Percentiles rank a stretch among this genome's conserved stretches.
These are phyloP conservation scores for Enteromius anoplus DNA, from an alignment of 2,797 vertebrate genomes.

Conservation along the genomic window DNA sequence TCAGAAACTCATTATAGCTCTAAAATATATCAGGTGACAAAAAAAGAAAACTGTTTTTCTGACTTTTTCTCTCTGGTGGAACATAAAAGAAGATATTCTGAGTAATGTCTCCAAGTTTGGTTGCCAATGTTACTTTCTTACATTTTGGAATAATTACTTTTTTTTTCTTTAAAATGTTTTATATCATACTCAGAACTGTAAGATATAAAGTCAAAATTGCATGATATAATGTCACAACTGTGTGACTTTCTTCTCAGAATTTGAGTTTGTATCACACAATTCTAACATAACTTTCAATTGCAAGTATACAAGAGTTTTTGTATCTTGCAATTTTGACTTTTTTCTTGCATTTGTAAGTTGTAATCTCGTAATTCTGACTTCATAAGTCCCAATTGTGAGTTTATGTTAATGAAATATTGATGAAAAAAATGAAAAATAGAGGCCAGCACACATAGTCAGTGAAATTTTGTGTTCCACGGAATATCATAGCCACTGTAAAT, in stretches of 20 bases:
- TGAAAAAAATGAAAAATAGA: background rate
- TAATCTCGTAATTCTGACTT: no score
- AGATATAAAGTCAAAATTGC: background rate
- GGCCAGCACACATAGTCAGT: background rate
- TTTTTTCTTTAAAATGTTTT: background rate
- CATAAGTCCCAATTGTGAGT: no score
- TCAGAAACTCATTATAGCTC: slow-evolving; percentile 16
- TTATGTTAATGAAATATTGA: background rate
- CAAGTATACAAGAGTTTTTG: background rate
- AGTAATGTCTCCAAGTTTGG: background rate
- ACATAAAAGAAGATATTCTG: background rate
- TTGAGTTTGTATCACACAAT: background rate
- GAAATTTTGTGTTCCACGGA: background rate
- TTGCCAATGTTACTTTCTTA: background rate
- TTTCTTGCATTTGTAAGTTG: no score
- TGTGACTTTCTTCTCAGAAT: no score
- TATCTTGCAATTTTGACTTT: no score
- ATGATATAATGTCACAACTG: no score
- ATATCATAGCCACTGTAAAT: background rate
- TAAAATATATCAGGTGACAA: slow-evolving; percentile 13
- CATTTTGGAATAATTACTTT: background rate
- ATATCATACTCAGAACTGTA: no score
- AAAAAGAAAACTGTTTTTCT: background rate
- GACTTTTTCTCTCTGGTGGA: background rate
- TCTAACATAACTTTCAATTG: background rate